Evolutionary conservation across 1,140 invertebrate genomes (phyloP).

Genomic region (Drosophila equinoxialis): DNA sequence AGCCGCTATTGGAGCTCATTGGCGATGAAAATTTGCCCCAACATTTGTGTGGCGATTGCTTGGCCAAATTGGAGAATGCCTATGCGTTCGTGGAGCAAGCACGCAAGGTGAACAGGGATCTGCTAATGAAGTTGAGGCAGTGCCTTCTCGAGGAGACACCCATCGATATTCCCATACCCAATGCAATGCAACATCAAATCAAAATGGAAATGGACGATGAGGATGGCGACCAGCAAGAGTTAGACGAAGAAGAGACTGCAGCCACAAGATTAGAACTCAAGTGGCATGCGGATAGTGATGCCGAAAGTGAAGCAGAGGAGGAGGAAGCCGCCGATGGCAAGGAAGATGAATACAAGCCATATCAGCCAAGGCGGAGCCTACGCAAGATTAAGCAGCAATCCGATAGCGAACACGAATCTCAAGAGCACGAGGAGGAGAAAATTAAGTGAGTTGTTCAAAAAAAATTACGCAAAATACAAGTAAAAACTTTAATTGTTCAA

Average conservation of each 20-base stretch:
- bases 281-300: slow-evolving; percentile 41
- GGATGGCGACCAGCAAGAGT: not conserved
- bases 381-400: slow-evolving; percentile 38
- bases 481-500: not conserved
- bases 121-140: slow-evolving; percentile 40
- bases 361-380: slow-evolving; percentile 38
- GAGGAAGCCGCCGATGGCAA: slow-evolving; percentile 9
- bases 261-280: slow-evolving; percentile 26
- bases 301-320: slow-evolving; percentile 27
- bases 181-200: slow-evolving; percentile 28
- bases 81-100: slow-evolving; percentile 61
- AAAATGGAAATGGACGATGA: slow-evolving; percentile 47
- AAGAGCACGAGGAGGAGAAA: not conserved
- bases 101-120: slow-evolving; percentile 44
- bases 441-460: not conserved
- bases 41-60: slow-evolving; percentile 46
- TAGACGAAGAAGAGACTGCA: slow-evolving; percentile 4
- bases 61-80: slow-evolving; percentile 47
- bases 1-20: slow-evolving; percentile 44
- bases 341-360: slow-evolving; percentile 25
- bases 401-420: slow-evolving; percentile 48
- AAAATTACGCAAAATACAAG: not conserved
- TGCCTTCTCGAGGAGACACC: slow-evolving; percentile 59
- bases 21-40: slow-evolving; percentile 50
- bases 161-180: slow-evolving; percentile 47